Conservation (phyloP, 2,113 vertebrate genomes). For the Gadus macrocephalus region DNA sequence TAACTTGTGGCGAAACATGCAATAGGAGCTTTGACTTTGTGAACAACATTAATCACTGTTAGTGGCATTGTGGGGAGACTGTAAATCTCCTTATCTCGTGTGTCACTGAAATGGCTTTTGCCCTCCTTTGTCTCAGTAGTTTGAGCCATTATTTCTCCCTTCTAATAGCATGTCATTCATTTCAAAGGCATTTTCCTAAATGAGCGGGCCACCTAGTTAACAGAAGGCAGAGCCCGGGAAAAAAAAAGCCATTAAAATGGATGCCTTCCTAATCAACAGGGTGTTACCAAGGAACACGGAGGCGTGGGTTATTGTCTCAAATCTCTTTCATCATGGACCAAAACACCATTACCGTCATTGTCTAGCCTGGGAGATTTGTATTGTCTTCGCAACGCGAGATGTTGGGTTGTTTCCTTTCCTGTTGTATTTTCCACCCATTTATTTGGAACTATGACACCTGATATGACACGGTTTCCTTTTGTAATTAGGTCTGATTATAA, state of each 20-base stretch:
- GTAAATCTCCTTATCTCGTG: slow-evolving; percentile 51
- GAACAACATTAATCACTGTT: slow-evolving; percentile 31
- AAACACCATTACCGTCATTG: slow-evolving; percentile 54
- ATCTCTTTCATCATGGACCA: slow-evolving; percentile 54
- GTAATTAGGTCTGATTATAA: too few species aligned
- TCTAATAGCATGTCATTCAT: slow-evolving; percentile 58
- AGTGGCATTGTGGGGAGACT: slow-evolving; percentile 41
- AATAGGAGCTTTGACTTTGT: slow-evolving; percentile 13
- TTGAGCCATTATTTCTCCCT: slow-evolving; percentile 59
- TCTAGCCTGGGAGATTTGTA: slow-evolving; percentile 24
- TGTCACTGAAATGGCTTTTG: slow-evolving; percentile 55
- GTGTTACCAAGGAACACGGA: slow-evolving; percentile 41
- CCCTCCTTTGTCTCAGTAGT: slow-evolving; percentile 57
- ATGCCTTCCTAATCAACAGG: slow-evolving; percentile 59
- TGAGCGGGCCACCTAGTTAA: slow-evolving; percentile 53
- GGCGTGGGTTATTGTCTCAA: slow-evolving; percentile 50
- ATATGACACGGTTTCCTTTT: too few species aligned
- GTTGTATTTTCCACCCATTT: neutral
- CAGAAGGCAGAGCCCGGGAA: slow-evolving; percentile 47
- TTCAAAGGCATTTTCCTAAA: slow-evolving; percentile 47
- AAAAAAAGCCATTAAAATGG: slow-evolving; percentile 61
- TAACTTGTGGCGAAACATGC: neutral
- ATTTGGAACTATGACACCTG: too few species aligned
- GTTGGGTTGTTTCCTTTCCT: neutral
- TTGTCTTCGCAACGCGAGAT: neutral